phyloP scores from a whole-genome alignment of 30 jellyfish, hydroid and myxozoan species.

The Calvadosia cruxmelitensis region DNA sequence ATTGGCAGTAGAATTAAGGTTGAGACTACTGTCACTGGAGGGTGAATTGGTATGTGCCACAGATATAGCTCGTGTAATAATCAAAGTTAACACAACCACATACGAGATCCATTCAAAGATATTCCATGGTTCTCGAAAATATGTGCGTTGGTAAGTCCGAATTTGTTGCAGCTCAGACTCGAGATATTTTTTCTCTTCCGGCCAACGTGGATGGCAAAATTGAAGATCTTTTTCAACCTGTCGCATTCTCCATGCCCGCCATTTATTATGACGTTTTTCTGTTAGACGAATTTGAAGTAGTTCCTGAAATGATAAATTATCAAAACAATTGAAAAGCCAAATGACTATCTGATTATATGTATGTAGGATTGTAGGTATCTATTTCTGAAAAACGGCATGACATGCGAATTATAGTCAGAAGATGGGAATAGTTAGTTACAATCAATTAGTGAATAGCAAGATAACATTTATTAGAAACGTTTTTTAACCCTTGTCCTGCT shows the following conservation, averaged over 20 bases:
- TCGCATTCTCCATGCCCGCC: slow-evolving; percentile 97
- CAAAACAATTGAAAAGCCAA: no score
- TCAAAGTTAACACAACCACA: slow-evolving; percentile 32
- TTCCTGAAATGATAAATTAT: slow-evolving; percentile 42
- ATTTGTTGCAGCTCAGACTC: slow-evolving; percentile 57
- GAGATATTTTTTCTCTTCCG: slow-evolving; percentile 73
- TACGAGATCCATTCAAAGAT: slow-evolving; percentile 77
- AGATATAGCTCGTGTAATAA: slow-evolving; percentile 44
- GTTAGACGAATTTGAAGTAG: slow-evolving; percentile 67
- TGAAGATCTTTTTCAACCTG: slow-evolving; percentile 81
- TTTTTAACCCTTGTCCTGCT: no score
- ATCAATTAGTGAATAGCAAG: no score
- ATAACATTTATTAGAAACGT: no score
- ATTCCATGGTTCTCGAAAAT: slow-evolving; percentile 72
- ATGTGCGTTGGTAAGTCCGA: slow-evolving; percentile 37
- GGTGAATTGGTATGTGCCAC: no score
- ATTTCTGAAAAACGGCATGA: no score
- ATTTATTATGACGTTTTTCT: slow-evolving; percentile 71
- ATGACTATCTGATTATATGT: no score
- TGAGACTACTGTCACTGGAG: no score
- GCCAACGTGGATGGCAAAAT: slow-evolving; percentile 94
- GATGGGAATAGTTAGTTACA: no score
- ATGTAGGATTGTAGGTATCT: no score
- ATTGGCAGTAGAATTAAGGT: no score
- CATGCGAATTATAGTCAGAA: no score